phyloP scores from a whole-genome alignment of 2,888 invertebrate species.

The Cheilosia vernalis region DNA sequence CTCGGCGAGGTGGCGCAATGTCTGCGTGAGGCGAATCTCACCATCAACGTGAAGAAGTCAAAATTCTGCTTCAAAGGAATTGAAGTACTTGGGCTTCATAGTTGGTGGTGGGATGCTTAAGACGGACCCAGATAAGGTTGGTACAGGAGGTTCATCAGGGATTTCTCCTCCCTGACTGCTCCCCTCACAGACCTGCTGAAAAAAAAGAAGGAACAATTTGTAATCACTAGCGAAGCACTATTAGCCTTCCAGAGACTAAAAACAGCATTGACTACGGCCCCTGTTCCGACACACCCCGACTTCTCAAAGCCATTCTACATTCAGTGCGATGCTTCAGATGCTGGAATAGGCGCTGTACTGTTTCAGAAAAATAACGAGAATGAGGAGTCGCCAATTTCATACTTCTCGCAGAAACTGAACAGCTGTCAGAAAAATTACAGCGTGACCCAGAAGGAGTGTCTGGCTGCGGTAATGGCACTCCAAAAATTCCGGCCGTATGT shows the following conservation, averaged over 20 bases:
- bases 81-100: constrained; percentile 58
- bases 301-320: constrained; percentile 56
- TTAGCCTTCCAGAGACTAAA: constrained; percentile 49
- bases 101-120: constrained; percentile 19
- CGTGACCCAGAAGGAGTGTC: constrained; percentile 42
- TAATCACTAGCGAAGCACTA: constrained; percentile 32
- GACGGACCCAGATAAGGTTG: constrained; percentile 63
- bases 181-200: constrained; percentile 47
- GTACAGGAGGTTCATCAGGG: constrained; percentile 59
- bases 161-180: constrained; percentile 30
- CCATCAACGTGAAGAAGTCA: constrained; percentile 38
- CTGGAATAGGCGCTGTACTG: constrained; percentile 45
- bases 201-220: constrained; percentile 30
- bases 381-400: constrained; percentile 36
- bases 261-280: constrained; percentile 42
- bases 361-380: constrained; percentile 38
- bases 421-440: constrained; percentile 6
- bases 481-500: constrained; percentile 54
- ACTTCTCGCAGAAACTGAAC: constrained; percentile 58
- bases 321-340: constrained; percentile 61
- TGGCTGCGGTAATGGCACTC: constrained; percentile 30
- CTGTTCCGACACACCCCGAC: constrained; percentile 54
- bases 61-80: constrained; percentile 53
- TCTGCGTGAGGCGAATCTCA: constrained; percentile 36
- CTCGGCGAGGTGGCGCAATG: constrained; percentile 50